Evolutionary conservation across 2,113 vertebrate species (phyloP), one percentile per base, ranked within the genome.

Genomic region (Ahaetulla prasina): DNA sequence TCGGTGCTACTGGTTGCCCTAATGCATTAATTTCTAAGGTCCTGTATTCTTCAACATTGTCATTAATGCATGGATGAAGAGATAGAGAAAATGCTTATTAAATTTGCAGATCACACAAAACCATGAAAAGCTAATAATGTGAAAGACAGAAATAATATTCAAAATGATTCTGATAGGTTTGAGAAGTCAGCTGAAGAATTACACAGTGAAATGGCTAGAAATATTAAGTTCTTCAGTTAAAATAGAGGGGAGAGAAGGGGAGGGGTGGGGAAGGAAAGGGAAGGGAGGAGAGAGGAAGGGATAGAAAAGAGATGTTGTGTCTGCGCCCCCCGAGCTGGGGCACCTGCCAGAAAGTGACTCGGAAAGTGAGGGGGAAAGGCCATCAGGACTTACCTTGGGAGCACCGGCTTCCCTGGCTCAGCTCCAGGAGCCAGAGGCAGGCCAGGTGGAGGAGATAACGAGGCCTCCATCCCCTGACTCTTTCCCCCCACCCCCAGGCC

Each of bases 281-380:
- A 2, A 22, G 23, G 22, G 6, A 0, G 53, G 23, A 1, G 6
- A 0, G 54, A 55, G 2, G 23, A 3, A 8, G 10, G 22, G 23
- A 3, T 23, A 27, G 55, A 45, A 45, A 2, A 45, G 43, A 45
- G 43, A 45, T n/a, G n/a, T n/a, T n/a, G n/a, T n/a, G n/a, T n/a
- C n/a, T n/a, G n/a, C n/a, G n/a, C n/a, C n/a, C n/a, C n/a, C n/a
- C n/a, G n/a, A n/a, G n/a, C n/a, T n/a, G n/a, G n/a, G n/a, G n/a
- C n/a, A n/a, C n/a, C n/a, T n/a, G n/a, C n/a, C n/a, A n/a, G n/a
- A n/a, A n/a, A n/a, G n/a, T n/a, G n/a, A n/a, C n/a, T n/a, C n/a
- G n/a, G n/a, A n/a, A n/a, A n/a, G n/a, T n/a, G n/a, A n/a, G n/a
- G n/a, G n/a, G n/a, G n/a, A n/a, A n/a, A n/a, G n/a, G n/a, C n/a